Evolutionary conservation across 2,797 vertebrate species (phyloP), one percentile per base, ranked within the genome.

Genomic region (Acestrorhynchus altus): DNA sequence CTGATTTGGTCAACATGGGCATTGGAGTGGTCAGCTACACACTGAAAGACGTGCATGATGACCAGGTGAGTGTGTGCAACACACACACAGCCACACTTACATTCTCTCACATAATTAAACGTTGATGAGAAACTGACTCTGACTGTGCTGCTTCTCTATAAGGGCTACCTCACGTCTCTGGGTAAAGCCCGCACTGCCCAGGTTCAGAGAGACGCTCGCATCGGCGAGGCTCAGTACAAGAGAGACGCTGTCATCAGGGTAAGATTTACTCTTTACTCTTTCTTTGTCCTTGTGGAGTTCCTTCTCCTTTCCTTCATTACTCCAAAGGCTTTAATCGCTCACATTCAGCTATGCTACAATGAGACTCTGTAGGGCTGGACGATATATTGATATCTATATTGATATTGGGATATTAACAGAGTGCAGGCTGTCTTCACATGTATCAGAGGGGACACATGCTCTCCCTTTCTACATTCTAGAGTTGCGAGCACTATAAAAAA

Each of bases 1-100:
- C 97, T 0, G 96, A 99, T 85, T 92, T 99, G 82, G 95, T 98
- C 77, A 98, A 98, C 90, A 99, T 98, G 97, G 97, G 97, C 11
- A 98, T 99, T 40, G 96, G 96, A 0, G 96, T 98, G 4, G 96
- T 98, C 83, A 98, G 96, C 93, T 98, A 98, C 88, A 98, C 97
- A 0, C 94, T 99, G 46, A 99, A 98, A 89, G 96, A 99, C 40
- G 97, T 99, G 81, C 96, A 97, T 0, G 96, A 98, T 8, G 96
- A 98, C 85, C 96, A 98, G 95, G 96, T 97, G 82, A 79, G 15
- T 18, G 13, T 8, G 1, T 6, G 10, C 15, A 49, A 1, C 2
- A 42, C 39, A 46, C 70, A 13, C 1, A 28, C 11, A 4, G 15
- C 1, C 9, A 49, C 31, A 44, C 18, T 20, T 0, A 56, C 24